These are phyloP conservation scores for Cephalopachus bancanus DNA, from an alignment of 2,797 vertebrate genomes.

Conservation along the genomic window DNA sequence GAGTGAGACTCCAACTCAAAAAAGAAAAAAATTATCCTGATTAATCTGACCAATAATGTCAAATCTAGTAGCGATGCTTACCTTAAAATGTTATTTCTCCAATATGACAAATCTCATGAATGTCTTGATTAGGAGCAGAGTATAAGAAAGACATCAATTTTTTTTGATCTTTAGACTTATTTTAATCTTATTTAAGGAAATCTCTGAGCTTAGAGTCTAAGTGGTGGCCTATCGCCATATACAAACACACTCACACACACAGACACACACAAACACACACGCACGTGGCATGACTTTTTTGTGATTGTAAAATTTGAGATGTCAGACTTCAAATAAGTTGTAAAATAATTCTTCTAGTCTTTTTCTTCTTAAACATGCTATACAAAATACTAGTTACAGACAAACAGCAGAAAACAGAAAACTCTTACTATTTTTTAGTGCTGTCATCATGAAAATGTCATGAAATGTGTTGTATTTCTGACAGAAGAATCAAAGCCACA, in stretches of 20 bases:
- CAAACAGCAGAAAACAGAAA: background rate
- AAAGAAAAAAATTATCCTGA: too few species aligned
- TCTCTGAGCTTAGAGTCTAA: background rate
- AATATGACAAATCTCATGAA: background rate
- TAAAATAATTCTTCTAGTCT: background rate
- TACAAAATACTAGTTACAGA: background rate
- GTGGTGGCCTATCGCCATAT: background rate
- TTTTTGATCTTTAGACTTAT: background rate
- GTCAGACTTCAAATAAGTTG: background rate
- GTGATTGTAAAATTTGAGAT: background rate
- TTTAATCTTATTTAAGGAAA: slow-evolving; percentile 44
- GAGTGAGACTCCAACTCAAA: too few species aligned
- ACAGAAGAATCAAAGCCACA: slow-evolving; percentile 2
- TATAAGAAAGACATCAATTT: background rate
- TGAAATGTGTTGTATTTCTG: slow-evolving; percentile 31
- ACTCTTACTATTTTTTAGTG: background rate
- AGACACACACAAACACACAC: background rate
- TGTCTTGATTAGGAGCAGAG: background rate
- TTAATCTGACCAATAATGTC: background rate
- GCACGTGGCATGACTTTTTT: background rate
- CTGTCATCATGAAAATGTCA: slow-evolving; percentile 38
- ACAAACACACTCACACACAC: background rate
- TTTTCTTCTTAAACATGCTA: slow-evolving; percentile 24
- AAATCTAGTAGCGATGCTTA: background rate
- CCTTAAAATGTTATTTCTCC: slow-evolving; percentile 25